These are phyloP conservation scores for Drosophila erecta DNA, from an alignment of 1,140 invertebrate species.

Conservation along the genomic window DNA sequence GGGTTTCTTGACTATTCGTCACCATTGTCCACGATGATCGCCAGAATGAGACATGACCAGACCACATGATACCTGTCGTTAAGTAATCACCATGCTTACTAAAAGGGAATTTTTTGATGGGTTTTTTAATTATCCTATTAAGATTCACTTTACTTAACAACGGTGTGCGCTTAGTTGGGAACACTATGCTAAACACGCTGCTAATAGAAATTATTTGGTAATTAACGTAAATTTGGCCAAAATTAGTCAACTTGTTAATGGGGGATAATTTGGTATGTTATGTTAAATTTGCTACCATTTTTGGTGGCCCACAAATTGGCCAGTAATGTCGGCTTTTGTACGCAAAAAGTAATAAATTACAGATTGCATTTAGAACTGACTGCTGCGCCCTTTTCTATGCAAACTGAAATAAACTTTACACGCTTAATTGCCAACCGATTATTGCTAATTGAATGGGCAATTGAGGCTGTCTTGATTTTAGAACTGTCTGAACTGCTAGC, in stretches of 20 bases:
- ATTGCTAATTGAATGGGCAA: conserved; percentile 59
- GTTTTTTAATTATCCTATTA: conserved; percentile 30
- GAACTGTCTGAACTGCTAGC: conserved; percentile 16
- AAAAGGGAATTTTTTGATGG: background rate
- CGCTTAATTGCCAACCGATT: conserved; percentile 51
- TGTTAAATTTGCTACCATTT: conserved; percentile 29
- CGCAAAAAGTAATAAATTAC: conserved; percentile 7
- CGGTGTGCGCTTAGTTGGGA: conserved; percentile 11
- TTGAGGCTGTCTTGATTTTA: conserved; percentile 18
- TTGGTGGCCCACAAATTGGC: conserved; percentile 13
- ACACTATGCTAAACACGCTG: conserved; percentile 13
- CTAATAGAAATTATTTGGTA: conserved; percentile 38
- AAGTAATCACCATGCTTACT: background rate
- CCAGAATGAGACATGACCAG: conserved; percentile 11
- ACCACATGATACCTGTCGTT: conserved; percentile 13
- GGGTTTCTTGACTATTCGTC: conserved; percentile 28
- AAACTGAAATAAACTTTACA: conserved; percentile 28
- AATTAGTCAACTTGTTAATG: conserved; percentile 23
- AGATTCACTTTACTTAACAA: conserved; percentile 9
- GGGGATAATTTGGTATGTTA: conserved; percentile 7
- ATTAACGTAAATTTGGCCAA: conserved; percentile 25
- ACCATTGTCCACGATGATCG: conserved; percentile 7
- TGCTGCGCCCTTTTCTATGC: background rate
- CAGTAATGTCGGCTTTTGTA: background rate
- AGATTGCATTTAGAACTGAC: conserved; percentile 7